These are phyloP conservation scores for Micoletzkya japonica DNA, from an alignment of 2,888 invertebrate genomes.

Conservation along the genomic window DNA sequence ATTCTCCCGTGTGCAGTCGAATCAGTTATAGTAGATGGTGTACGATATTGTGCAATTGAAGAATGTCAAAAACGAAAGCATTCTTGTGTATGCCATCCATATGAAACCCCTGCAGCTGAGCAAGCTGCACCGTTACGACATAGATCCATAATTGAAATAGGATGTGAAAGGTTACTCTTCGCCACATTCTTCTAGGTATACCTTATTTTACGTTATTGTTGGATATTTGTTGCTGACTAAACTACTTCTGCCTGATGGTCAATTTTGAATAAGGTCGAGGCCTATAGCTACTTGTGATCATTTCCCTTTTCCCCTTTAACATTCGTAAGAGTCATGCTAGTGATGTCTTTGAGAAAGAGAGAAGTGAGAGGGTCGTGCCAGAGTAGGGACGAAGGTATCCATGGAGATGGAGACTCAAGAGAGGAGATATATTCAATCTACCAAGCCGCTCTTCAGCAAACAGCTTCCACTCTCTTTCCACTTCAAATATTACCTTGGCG, in stretches of 20 bases:
- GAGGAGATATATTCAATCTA: not conserved
- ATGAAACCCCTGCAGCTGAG: not conserved
- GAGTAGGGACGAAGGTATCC: slow-evolving; percentile 12
- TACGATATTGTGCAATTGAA: not conserved
- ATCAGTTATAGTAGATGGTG: slow-evolving; percentile 19
- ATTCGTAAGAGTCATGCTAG: not conserved
- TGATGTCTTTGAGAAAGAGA: not conserved
- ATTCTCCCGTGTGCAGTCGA: not conserved
- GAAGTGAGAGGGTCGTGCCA: not conserved
- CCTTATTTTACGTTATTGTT: not conserved
- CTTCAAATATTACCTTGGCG: not conserved
- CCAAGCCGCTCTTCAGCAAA: not conserved
- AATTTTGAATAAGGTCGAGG: too few relatives aligned
- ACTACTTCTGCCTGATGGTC: too few relatives aligned
- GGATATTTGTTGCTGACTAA: too few relatives aligned
- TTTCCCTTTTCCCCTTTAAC: not conserved
- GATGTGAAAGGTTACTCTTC: slow-evolving; percentile 26
- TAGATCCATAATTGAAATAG: slow-evolving; percentile 21
- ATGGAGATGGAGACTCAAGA: slow-evolving; percentile 22
- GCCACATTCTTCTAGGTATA: slow-evolving; percentile 14
- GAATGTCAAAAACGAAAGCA: not conserved
- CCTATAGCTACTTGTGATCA: not conserved
- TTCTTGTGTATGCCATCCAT: not conserved
- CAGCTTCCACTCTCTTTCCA: not conserved
- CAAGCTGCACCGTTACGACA: slow-evolving; percentile 19